Evolutionary conservation across 2,797 vertebrate genomes (phyloP).

Genomic region (Thunnus albacares): DNA sequence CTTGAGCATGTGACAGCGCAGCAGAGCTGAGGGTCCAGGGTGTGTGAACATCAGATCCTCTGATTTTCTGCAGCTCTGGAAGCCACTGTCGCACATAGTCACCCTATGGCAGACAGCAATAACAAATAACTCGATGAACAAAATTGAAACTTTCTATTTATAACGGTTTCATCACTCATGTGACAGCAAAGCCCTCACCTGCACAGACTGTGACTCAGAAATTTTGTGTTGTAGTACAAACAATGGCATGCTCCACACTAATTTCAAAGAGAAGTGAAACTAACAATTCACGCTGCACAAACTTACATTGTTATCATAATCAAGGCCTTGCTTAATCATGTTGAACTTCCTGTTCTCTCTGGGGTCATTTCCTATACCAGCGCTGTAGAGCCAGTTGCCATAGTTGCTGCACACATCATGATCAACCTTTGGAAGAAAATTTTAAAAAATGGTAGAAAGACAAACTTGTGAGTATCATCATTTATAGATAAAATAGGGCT

Average conservation of each 20-base stretch:
- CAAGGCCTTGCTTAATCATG: constrained; percentile 90
- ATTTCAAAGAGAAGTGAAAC: constrained; percentile 21
- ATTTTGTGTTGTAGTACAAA: neutral
- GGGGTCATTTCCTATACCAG: constrained; percentile 90
- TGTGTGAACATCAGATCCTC: constrained; percentile 83
- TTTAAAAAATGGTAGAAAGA: neutral
- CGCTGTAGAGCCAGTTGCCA: constrained; percentile 90
- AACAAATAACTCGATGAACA: neutral
- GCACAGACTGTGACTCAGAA: constrained; percentile 1
- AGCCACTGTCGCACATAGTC: constrained; percentile 88
- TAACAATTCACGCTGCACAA: neutral
- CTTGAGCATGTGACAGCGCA: constrained; percentile 75
- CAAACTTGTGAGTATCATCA: neutral
- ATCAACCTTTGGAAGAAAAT: constrained; percentile 82
- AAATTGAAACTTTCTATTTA: neutral
- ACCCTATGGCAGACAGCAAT: constrained; percentile 76
- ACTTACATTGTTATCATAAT: constrained; percentile 85
- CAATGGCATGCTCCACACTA: neutral
- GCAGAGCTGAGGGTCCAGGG: constrained; percentile 86
- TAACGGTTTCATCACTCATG: neutral
- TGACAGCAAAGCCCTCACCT: neutral
- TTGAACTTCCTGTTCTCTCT: constrained; percentile 91
- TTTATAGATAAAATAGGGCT: neutral
- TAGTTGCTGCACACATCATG: constrained; percentile 91
- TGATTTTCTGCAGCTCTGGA: constrained; percentile 85